Conservation (phyloP, 2,113 vertebrate genomes). For the Arothron firmamentum region DNA sequence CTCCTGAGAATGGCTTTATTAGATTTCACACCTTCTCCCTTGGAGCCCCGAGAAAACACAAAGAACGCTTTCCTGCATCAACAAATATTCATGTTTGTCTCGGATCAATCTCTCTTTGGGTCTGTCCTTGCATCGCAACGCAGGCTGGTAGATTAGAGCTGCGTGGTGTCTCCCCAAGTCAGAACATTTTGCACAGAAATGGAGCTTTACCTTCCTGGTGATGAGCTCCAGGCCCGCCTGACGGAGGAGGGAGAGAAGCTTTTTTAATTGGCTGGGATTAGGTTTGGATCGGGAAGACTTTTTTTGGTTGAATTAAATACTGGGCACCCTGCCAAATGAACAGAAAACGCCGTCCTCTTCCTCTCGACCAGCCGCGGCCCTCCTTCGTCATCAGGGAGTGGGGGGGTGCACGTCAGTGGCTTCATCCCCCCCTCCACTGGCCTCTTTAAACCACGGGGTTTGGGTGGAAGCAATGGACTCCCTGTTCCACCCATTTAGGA, state of each 20-base stretch:
- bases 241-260: constrained; percentile 63
- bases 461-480: constrained; percentile 72
- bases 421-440: constrained; percentile 85
- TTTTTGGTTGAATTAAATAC: constrained; percentile 90
- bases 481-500: constrained; percentile 62
- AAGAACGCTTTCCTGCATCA: constrained; percentile 72
- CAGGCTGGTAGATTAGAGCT: neutral
- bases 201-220: constrained; percentile 41
- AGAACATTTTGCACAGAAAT: neutral
- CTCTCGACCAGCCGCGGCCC: constrained; percentile 84
- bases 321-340: constrained; percentile 95
- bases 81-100: constrained; percentile 70
- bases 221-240: constrained; percentile 58
- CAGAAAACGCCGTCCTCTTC: constrained; percentile 88
- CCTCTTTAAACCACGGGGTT: constrained; percentile 78
- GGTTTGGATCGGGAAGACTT: constrained; percentile 87
- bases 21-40: constrained; percentile 75
- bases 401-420: constrained; percentile 82
- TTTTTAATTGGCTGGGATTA: constrained; percentile 84
- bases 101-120: constrained; percentile 58
- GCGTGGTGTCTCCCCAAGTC: too few species aligned
- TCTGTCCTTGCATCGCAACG: constrained; percentile 43
- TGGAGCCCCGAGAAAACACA: constrained; percentile 66
- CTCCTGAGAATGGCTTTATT: constrained; percentile 75
- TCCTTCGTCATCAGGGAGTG: constrained; percentile 85